phyloP scores from a whole-genome alignment of 2,113 vertebrate genomes.

The Bucco capensis region DNA sequence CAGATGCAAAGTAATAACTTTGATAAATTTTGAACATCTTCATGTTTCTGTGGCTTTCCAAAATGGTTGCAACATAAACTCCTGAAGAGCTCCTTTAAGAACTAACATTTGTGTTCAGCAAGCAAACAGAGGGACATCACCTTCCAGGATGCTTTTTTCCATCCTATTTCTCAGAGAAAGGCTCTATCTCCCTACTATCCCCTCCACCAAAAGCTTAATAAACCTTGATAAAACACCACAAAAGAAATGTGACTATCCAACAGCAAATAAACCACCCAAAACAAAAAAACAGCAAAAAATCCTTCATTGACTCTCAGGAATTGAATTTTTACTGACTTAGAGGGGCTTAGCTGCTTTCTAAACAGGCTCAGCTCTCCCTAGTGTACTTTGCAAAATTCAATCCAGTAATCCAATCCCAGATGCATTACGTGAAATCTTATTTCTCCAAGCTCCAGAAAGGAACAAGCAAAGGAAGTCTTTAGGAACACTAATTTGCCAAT shows the following conservation, averaged over 20 bases:
- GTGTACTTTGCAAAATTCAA: constrained; percentile 42
- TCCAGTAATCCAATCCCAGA: constrained; percentile 61
- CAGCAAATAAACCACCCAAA: neutral
- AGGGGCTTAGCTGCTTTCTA: constrained; percentile 31
- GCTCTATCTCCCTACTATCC: neutral
- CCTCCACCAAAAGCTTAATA: neutral
- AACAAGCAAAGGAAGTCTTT: constrained; percentile 42
- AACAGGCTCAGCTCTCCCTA: constrained; percentile 39
- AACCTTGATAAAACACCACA: neutral
- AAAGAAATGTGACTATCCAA: neutral
- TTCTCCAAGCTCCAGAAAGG: constrained; percentile 47
- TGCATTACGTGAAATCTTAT: constrained; percentile 55
- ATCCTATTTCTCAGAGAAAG: neutral
- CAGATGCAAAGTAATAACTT: neutral
- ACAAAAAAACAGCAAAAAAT: neutral
- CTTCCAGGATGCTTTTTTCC: neutral
- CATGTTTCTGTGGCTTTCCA: neutral
- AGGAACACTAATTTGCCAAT: constrained; percentile 56
- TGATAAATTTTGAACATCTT: neutral
- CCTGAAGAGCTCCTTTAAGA: neutral
- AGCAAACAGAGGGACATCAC: neutral
- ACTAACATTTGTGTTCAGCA: neutral
- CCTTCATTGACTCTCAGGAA: neutral
- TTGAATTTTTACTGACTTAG: constrained; percentile 46
- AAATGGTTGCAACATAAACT: neutral